Percentiles rank a stretch among this genome's conserved stretches.
Evolutionary conservation across 2,113 vertebrate species (phyloP).

Genomic region (Setophaga kirtlandii): DNA sequence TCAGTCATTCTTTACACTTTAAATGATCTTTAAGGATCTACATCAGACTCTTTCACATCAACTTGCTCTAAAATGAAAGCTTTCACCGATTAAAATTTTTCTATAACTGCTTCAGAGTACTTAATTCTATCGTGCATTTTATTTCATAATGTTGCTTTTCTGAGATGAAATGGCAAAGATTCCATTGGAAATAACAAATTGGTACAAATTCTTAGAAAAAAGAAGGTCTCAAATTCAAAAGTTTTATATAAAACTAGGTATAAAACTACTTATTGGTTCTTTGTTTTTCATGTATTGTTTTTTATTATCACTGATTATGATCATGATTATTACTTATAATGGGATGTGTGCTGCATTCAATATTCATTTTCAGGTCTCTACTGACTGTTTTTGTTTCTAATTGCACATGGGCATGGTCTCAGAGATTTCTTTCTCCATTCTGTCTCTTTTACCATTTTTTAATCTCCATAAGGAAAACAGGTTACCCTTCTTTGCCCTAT

Average conservation of each 20-base stretch:
- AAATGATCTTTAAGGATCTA: neutral
- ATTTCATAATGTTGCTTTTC: neutral
- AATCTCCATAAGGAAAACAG: neutral
- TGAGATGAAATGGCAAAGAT: neutral
- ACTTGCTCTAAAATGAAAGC: neutral
- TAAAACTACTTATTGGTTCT: neutral
- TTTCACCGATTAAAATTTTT: neutral
- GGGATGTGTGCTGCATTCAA: neutral
- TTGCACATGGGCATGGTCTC: neutral
- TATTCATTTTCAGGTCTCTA: neutral
- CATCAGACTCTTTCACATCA: neutral
- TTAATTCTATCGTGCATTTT: neutral
- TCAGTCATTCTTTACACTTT: neutral
- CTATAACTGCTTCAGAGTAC: neutral
- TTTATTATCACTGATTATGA: neutral
- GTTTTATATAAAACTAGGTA: neutral
- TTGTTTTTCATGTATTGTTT: neutral
- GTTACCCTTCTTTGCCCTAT: neutral
- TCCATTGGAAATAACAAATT: neutral
- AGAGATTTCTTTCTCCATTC: neutral
- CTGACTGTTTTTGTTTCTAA: neutral
- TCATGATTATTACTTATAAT: neutral
- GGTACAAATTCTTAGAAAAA: neutral
- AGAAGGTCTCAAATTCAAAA: neutral
- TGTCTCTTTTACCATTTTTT: neutral